Evolutionary conservation across 2,113 vertebrate genomes (phyloP).

Genomic region (Pygoscelis antarcticus): DNA sequence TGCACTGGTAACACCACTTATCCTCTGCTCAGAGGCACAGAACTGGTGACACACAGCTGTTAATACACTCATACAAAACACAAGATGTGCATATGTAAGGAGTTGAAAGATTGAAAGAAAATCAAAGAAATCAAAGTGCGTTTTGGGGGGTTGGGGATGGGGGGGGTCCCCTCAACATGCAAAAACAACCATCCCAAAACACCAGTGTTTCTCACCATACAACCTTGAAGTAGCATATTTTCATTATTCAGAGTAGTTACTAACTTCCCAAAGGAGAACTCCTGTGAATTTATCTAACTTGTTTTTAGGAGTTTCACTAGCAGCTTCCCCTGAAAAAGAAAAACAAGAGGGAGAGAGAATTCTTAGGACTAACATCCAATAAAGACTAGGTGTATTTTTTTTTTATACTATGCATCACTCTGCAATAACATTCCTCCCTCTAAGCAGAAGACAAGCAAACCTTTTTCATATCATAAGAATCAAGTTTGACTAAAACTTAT

Average conservation of each 20-base stretch:
- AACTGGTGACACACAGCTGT: not conserved
- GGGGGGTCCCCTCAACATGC: not conserved
- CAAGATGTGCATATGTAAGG: not conserved
- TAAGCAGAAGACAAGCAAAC: not conserved
- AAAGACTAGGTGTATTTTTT: too few relatives aligned
- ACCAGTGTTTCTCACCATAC: slow-evolving; percentile 77
- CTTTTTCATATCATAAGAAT: not conserved
- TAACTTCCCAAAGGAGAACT: slow-evolving; percentile 73
- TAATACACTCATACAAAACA: not conserved
- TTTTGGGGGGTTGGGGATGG: not conserved
- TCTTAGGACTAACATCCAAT: not conserved
- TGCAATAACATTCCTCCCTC: not conserved
- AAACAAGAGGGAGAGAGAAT: not conserved
- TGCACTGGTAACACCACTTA: not conserved
- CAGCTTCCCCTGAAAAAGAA: slow-evolving; percentile 68
- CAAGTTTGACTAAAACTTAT: not conserved
- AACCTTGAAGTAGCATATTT: slow-evolving; percentile 77
- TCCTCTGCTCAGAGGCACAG: not conserved
- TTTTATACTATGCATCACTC: not conserved
- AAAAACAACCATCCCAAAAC: slow-evolving; percentile 80
- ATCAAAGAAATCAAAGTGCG: not conserved
- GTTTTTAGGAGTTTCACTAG: slow-evolving; percentile 79
- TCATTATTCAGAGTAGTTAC: slow-evolving; percentile 76
- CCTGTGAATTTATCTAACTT: slow-evolving; percentile 76
- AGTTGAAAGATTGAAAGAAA: not conserved